A percentile compares a stretch with the other conserved stretches of the same genome.
phyloP scores from a whole-genome alignment of 2,113 vertebrate genomes.

The Vombatus ursinus region DNA sequence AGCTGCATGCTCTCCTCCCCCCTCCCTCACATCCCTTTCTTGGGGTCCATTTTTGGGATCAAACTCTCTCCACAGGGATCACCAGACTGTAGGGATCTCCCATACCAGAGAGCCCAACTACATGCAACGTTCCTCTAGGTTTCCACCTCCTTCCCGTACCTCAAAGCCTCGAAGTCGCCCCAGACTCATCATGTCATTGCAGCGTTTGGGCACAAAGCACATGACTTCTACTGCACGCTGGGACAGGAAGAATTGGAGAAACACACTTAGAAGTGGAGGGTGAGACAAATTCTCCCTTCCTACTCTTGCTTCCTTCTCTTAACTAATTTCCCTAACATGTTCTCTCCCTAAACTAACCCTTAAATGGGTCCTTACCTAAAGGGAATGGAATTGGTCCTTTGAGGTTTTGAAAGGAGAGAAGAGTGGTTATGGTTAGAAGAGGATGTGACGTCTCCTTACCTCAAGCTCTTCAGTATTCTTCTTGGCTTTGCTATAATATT shows the following conservation, averaged over 20 bases:
- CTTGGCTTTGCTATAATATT: slow-evolving; percentile 92
- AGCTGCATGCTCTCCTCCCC: neutral
- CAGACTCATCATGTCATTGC: slow-evolving; percentile 96
- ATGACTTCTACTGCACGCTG: slow-evolving; percentile 95
- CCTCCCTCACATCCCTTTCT: neutral
- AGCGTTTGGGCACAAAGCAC: slow-evolving; percentile 95
- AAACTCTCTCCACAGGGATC: neutral
- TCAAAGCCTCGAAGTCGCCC: slow-evolving; percentile 94
- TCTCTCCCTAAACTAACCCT: neutral
- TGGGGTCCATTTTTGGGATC: neutral
- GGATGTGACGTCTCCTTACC: slow-evolving; percentile 79
- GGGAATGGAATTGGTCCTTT: neutral
- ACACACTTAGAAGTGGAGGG: neutral
- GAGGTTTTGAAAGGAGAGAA: neutral
- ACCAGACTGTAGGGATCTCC: neutral
- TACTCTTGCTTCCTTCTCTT: neutral
- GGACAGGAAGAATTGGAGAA: slow-evolving; percentile 9
- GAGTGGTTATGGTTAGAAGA: neutral
- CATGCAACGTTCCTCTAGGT: neutral
- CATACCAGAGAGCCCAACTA: neutral
- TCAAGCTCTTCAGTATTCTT: slow-evolving; percentile 90
- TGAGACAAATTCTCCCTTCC: neutral
- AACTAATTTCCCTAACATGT: neutral
- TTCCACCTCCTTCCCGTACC: slow-evolving; percentile 77
- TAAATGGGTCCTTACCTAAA: neutral